Evolutionary conservation across 2,888 invertebrate species (phyloP), one percentile per base, ranked within the genome.

Genomic region (Apeira syringaria): DNA sequence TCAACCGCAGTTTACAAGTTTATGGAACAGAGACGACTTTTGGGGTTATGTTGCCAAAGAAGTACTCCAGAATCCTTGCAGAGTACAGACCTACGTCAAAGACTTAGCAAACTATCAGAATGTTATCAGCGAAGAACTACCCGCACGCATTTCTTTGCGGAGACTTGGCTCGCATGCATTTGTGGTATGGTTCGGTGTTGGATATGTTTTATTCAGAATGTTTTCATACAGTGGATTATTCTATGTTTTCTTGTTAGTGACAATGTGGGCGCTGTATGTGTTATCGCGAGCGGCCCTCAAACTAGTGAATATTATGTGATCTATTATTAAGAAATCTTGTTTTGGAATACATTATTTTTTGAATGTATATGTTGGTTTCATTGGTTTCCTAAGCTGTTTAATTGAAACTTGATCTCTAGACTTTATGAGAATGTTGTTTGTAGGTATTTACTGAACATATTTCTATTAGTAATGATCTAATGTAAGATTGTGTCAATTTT

Each of bases 91-190:
- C 5, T 92, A 93, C 47, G 91, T 93, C 11, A 94, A 94, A 66
- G 90, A 91, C 5, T 60, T 72, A 3, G 78, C 83, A n/a, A 91
- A 91, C 48, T 87, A 91, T 48, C 92, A 93, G 18, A 90, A 87
- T 8, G 77, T 93, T 6, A 84, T 91, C 6, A 84, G 90, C 28
- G 85, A 88, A 47, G 82, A 91, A 12, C 76, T 96, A 28, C 94
- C 94, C 0, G 92, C 95, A 0, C 81, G 95, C 32, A 59, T 95
- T 5, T 94, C 94, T 30, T 75, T 96, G 30, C 90, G 96, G 25
- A 80, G 90, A 32, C 82, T 94, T 8, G 95, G 94, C 3, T 93
- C 92, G 33, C 92, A 94, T 55, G 86, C 89, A 24, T 91, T 92
- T 38, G 67, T 94, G 15, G 62, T 87, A 1, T 92, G 91, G 79